Evolutionary conservation across 1,140 invertebrate species (phyloP).

Genomic region (Tetraneura akinire): DNA sequence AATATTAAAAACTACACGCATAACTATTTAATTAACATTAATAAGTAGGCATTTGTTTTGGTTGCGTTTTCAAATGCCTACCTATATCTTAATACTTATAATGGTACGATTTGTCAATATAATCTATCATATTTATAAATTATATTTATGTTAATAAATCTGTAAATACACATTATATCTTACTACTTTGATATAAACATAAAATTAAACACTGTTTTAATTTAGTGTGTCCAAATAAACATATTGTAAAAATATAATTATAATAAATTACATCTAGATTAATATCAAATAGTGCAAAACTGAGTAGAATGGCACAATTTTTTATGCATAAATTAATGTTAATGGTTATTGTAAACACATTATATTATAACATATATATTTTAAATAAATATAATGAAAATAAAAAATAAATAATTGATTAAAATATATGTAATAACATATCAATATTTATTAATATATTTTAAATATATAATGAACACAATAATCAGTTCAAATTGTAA

Average conservation of each 20-base stretch:
- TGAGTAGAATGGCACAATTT: background rate
- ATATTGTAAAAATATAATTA: background rate
- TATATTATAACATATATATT: background rate
- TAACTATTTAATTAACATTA: conserved; percentile 10
- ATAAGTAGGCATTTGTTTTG: background rate
- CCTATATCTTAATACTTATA: conserved; percentile 38
- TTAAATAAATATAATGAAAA: background rate
- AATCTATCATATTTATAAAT: background rate
- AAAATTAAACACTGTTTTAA: background rate
- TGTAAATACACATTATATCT: no score
- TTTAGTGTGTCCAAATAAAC: background rate
- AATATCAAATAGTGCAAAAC: no score
- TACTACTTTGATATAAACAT: background rate
- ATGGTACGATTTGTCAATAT: conserved; percentile 25
- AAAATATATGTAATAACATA: background rate
- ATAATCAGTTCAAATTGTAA: conserved; percentile 17
- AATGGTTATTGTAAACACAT: background rate
- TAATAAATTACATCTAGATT: background rate
- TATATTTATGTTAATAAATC: background rate
- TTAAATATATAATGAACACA: conserved; percentile 33
- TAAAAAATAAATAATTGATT: background rate
- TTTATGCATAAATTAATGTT: background rate
- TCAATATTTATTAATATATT: background rate
- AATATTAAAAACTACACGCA: background rate
- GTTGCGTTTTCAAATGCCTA: conserved; percentile 12